Percentiles rank a stretch among this genome's conserved stretches.
Conservation (phyloP, 2,113 vertebrate species). For the Alligator sinensis region DNA sequence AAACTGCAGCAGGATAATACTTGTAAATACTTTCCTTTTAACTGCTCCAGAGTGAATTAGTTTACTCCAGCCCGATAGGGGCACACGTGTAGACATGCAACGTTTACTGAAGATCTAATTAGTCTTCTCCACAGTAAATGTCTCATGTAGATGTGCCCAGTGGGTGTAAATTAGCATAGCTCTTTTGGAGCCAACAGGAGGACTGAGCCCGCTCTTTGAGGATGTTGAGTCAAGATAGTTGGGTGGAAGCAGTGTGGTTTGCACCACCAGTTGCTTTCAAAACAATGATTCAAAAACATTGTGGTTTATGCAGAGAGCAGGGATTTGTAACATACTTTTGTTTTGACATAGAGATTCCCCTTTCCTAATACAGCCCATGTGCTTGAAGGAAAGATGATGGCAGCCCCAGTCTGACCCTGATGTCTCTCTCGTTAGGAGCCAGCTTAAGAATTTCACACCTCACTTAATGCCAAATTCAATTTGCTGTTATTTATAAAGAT, state of each 20-base stretch:
- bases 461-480: constrained; percentile 49
- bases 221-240: background rate
- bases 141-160: background rate
- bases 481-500: constrained; percentile 38
- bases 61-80: too few species aligned
- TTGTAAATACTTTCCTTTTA: too few species aligned
- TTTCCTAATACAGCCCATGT: background rate
- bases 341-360: constrained; percentile 6
- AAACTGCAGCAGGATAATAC: too few species aligned
- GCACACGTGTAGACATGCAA: too few species aligned
- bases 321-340: background rate
- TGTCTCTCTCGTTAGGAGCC: background rate
- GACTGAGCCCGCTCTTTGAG: background rate
- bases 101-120: too few species aligned
- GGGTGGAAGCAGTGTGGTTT: background rate
- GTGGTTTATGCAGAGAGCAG: background rate
- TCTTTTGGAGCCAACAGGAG: background rate
- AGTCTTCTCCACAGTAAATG: too few species aligned
- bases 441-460: constrained; percentile 61
- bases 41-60: too few species aligned
- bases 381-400: background rate
- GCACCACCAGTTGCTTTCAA: background rate
- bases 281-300: background rate
- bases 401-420: background rate
- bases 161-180: background rate